Evolutionary conservation across 2,113 vertebrate genomes (phyloP).

Genomic region (Psittacus erithacus): DNA sequence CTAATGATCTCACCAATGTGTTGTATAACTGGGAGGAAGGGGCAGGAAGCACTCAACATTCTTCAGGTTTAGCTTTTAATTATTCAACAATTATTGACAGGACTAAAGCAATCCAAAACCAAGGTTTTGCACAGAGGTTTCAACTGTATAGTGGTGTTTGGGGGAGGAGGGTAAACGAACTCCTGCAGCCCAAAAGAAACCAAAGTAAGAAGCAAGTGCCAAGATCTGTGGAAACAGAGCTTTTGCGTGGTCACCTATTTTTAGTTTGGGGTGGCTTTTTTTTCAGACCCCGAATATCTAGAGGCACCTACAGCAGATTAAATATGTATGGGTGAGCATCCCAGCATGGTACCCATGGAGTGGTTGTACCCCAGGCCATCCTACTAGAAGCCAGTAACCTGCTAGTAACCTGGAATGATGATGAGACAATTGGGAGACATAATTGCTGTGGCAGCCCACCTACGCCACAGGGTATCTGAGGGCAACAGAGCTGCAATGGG

Average conservation of each 20-base stretch:
- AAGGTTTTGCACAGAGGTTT: neutral
- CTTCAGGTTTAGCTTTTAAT: neutral
- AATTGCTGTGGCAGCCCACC: neutral
- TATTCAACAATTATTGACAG: rapidly evolving
- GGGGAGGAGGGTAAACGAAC: neutral
- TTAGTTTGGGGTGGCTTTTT: neutral
- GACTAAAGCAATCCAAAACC: neutral
- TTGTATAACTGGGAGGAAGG: neutral
- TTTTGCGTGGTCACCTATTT: neutral
- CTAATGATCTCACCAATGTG: neutral
- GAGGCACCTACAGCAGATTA: neutral
- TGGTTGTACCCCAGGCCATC: neutral
- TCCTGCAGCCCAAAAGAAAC: neutral
- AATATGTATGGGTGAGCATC: neutral
- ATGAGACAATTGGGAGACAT: neutral
- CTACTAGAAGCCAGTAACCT: neutral
- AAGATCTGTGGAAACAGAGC: neutral
- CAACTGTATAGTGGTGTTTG: neutral
- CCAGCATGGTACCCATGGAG: neutral
- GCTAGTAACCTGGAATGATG: neutral
- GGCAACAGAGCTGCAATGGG: neutral
- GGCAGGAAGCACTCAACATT: neutral
- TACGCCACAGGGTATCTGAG: neutral
- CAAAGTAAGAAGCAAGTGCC: neutral
- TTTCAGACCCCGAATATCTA: neutral